Evolutionary conservation across 1,140 invertebrate genomes (phyloP).

Genomic region (Orchesella cincta): DNA sequence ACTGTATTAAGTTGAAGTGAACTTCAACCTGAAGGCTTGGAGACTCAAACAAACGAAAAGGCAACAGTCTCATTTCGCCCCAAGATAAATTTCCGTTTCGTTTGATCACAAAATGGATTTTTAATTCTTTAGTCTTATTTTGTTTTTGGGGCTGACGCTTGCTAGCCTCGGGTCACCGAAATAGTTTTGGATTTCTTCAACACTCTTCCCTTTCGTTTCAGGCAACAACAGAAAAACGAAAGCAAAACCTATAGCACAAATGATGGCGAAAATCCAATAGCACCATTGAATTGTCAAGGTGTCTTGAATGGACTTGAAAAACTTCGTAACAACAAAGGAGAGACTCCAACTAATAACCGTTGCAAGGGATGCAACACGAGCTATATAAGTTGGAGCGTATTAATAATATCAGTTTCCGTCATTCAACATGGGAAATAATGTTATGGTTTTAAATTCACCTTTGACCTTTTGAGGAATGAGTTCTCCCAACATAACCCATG

Average conservation of each 20-base stretch:
- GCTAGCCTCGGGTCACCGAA: conserved; percentile 2
- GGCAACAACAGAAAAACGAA: conserved; percentile 71
- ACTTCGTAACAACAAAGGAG: conserved; percentile 77
- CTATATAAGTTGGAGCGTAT: conserved; percentile 49
- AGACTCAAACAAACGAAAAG: too few relatives aligned
- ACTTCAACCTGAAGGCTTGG: too few relatives aligned
- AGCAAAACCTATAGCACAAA: conserved; percentile 65
- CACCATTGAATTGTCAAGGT: conserved; percentile 67
- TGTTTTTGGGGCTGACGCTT: not conserved
- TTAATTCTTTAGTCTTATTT: not conserved
- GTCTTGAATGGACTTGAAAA: conserved; percentile 65
- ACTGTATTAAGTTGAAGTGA: too few relatives aligned
- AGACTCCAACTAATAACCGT: conserved; percentile 75
- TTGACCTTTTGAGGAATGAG: conserved; percentile 22
- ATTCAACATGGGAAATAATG: too few relatives aligned
- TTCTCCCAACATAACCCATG: conserved; percentile 66
- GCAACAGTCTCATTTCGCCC: too few relatives aligned
- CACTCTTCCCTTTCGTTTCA: conserved; percentile 69
- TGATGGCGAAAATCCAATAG: conserved; percentile 77
- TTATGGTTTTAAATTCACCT: too few relatives aligned
- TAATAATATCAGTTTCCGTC: too few relatives aligned
- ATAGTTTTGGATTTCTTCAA: conserved; percentile 21
- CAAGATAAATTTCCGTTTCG: too few relatives aligned
- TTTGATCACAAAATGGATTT: too few relatives aligned
- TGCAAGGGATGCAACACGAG: conserved; percentile 71